These are phyloP conservation scores for Macrophya alboannulata DNA, from an alignment of 2,888 invertebrate genomes.

Conservation along the genomic window DNA sequence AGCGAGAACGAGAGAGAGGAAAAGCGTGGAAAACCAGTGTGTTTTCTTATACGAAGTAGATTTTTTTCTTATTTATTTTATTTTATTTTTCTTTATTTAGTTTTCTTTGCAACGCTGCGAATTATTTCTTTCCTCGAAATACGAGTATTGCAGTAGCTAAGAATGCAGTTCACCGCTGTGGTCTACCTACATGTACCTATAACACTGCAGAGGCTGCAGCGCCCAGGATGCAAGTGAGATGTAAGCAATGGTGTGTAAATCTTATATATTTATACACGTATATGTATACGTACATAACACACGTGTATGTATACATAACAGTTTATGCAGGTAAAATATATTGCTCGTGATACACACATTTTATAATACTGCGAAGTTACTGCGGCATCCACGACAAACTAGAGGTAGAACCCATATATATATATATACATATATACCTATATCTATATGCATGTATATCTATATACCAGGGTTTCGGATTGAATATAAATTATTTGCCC, in stretches of 20 bases:
- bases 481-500: constrained; percentile 46
- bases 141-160: constrained; percentile 49
- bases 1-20: constrained; percentile 8
- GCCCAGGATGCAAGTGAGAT: constrained; percentile 29
- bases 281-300: too few species aligned
- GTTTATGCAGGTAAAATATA: constrained; percentile 27
- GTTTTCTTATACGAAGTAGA: constrained; percentile 1
- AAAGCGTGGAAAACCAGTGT: constrained; percentile 38
- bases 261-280: too few species aligned
- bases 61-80: constrained; percentile 20
- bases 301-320: background rate
- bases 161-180: constrained; percentile 34
- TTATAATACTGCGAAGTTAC: constrained; percentile 36
- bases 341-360: background rate
- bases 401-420: background rate
- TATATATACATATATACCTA: background rate
- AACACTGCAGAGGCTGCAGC: background rate
- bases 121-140: constrained; percentile 48
- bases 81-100: constrained; percentile 9
- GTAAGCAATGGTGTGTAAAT: background rate
- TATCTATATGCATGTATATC: background rate
- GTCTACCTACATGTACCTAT: background rate
- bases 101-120: constrained; percentile 22
- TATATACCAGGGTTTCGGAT: constrained; percentile 27
- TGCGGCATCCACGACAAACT: constrained; percentile 30